These are phyloP conservation scores for Campylomormyrus numenius DNA, from an alignment of 2,113 vertebrate species.

Conservation along the genomic window DNA sequence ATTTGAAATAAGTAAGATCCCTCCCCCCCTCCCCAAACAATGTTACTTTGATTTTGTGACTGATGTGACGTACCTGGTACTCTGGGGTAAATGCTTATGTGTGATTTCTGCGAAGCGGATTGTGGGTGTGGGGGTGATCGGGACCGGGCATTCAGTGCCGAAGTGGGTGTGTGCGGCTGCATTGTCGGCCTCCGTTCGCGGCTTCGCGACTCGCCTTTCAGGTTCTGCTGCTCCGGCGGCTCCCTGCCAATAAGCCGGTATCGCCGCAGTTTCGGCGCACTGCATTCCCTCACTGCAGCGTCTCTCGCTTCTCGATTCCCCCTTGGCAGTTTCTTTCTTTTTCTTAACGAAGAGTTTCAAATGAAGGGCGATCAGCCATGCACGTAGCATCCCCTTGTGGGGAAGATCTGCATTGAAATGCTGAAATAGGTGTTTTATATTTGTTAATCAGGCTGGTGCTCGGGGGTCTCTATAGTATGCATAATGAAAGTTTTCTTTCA, in stretches of 20 bases:
- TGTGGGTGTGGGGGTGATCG: not conserved
- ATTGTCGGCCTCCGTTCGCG: not conserved
- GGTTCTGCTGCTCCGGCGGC: conserved; percentile 57
- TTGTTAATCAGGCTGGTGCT: not conserved
- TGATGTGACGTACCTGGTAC: not conserved
- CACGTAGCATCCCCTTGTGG: not conserved
- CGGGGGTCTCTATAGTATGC: not conserved
- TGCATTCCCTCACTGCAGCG: conserved; percentile 42
- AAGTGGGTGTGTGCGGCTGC: not conserved
- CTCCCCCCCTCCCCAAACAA: not conserved
- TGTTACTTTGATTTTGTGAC: not conserved
- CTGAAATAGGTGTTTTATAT: not conserved
- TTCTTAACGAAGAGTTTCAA: not conserved
- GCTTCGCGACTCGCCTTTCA: conserved; percentile 42
- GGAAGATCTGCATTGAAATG: not conserved
- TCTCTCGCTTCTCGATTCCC: conserved; percentile 14
- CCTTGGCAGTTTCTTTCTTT: not conserved
- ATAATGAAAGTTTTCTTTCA: not conserved
- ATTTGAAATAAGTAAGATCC: not conserved
- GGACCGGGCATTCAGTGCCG: not conserved
- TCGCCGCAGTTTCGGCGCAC: conserved; percentile 54
- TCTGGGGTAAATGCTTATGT: not conserved
- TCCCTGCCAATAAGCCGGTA: conserved; percentile 52
- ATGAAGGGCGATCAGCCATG: not conserved
- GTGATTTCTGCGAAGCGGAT: not conserved